These are phyloP conservation scores for Pachyuromys duprasi DNA, from an alignment of 2,797 vertebrate genomes.

Conservation along the genomic window DNA sequence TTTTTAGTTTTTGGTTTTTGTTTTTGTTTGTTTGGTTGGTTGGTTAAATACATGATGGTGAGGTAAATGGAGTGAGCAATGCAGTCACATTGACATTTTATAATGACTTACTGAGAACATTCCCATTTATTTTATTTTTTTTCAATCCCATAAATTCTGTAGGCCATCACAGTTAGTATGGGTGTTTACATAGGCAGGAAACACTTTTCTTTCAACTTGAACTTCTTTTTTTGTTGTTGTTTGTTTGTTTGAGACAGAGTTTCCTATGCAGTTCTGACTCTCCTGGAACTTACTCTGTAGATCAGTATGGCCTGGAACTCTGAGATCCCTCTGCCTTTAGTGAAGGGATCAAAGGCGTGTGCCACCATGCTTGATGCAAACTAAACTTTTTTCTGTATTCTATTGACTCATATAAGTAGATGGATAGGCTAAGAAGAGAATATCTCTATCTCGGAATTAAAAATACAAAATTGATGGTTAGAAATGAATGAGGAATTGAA, in stretches of 20 bases:
- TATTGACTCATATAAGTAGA: constrained; percentile 29
- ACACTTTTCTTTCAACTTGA: constrained; percentile 57
- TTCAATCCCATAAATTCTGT: constrained; percentile 27
- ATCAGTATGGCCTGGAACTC: background rate
- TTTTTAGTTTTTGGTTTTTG: background rate
- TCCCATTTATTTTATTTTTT: background rate
- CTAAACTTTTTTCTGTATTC: constrained; percentile 58
- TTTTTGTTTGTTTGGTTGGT: background rate
- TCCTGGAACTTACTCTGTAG: background rate
- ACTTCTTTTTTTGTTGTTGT: constrained; percentile 13
- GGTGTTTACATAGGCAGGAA: constrained; percentile 18
- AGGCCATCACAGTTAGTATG: constrained; percentile 31
- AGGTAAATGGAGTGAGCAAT: constrained; percentile 17
- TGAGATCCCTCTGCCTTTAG: background rate
- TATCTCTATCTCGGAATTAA: constrained; percentile 14
- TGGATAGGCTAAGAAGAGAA: constrained; percentile 49
- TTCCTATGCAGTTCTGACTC: no score
- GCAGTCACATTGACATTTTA: constrained; percentile 15
- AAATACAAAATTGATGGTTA: constrained; percentile 20
- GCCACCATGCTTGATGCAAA: background rate
- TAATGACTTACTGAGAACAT: constrained; percentile 44
- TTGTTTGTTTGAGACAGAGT: constrained; percentile 30
- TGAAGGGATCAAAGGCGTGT: background rate
- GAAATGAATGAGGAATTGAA: constrained; percentile 57
- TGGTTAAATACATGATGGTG: background rate